Evolutionary conservation across 2,888 invertebrate species (phyloP), one percentile per base, ranked within the genome.

Genomic region (Notocelia uddmanniana): DNA sequence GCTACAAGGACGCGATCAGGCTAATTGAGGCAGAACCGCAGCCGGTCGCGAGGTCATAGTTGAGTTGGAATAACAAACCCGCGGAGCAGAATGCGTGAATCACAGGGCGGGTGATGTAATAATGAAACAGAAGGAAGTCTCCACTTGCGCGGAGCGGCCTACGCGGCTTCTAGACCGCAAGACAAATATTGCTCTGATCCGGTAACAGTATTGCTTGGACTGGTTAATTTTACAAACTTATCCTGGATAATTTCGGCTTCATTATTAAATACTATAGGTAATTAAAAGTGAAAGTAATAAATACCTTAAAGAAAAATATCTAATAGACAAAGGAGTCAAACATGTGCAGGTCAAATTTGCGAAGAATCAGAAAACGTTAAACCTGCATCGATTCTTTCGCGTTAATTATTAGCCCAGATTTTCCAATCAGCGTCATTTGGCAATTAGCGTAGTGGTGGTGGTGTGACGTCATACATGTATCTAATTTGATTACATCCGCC

Each of bases 101-200:
- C 92, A 91, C 85, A 82, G 82, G 77, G 83, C 74, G 60, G 77
- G 84, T 93, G 93, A 92, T 89, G 93, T 87, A 89, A 73, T 87
- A 89, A 73, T 89, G 93, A 87, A 89, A 73, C 84, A 76, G 82
- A 81, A 91, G 93, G 93, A 93, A 93, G 90, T 88, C 79, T 83
- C 87, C 89, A 91, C 88, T 92, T 91, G 86, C 76, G 81, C 81
- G 84, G 81, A 83, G 80, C 74, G 78, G 78, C 92, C 92, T 87
- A 92, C 92, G 89, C 89, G 80, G 76, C 81, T 78, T 75, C 69
- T 81, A 83, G 80, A 79, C 82, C 81, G 85, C 86, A 86, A 78
- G 81, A 83, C 78, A 85, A 84, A 85, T 85, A 84, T 84, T 83
- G 81, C 81, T 84, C 80, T 83, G 81, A 84, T 85, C 83, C 81